Evolutionary conservation across 2,888 invertebrate species (phyloP).

Genomic region (Lepeophtheirus nordmannii): DNA sequence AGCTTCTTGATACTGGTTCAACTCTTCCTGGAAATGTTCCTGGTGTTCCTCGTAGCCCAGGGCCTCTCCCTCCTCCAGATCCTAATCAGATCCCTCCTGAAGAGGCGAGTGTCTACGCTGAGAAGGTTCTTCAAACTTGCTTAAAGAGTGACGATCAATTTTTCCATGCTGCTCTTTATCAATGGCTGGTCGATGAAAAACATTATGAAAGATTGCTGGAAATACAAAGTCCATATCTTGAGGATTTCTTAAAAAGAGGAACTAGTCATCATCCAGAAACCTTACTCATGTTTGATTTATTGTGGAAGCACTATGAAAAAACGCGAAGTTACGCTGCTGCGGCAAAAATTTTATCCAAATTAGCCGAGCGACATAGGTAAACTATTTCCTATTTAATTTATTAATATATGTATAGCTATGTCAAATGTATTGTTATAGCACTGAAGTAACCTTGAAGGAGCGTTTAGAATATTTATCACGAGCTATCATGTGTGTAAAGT

Average conservation of each 20-base stretch:
- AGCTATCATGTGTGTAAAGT: constrained; percentile 87
- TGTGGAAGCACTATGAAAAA: constrained; percentile 93
- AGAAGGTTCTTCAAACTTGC: constrained; percentile 37
- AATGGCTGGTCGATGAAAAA: constrained; percentile 62
- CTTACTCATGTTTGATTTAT: constrained; percentile 52
- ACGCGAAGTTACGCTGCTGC: constrained; percentile 80
- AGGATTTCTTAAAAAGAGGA: constrained; percentile 49
- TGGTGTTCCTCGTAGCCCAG: constrained; percentile 31
- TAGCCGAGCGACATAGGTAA: constrained; percentile 51
- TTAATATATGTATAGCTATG: constrained; percentile 7
- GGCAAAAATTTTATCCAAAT: constrained; percentile 68
- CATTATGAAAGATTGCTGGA: constrained; percentile 28
- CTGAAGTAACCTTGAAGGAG: constrained; percentile 55
- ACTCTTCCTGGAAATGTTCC: constrained; percentile 35
- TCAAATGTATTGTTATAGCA: constrained; percentile 37
- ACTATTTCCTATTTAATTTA: constrained; percentile 20
- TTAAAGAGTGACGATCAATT: constrained; percentile 56
- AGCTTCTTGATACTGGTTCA: constrained; percentile 33
- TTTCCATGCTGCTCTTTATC: constrained; percentile 75
- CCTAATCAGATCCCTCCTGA: constrained; percentile 32
- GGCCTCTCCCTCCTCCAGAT: constrained; percentile 33
- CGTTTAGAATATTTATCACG: constrained; percentile 79
- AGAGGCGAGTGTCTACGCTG: constrained; percentile 30
- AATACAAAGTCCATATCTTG: constrained; percentile 48
- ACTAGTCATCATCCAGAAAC: constrained; percentile 42